Evolutionary conservation across 2,888 invertebrate genomes (phyloP).

Genomic region (Amiota minor): DNA sequence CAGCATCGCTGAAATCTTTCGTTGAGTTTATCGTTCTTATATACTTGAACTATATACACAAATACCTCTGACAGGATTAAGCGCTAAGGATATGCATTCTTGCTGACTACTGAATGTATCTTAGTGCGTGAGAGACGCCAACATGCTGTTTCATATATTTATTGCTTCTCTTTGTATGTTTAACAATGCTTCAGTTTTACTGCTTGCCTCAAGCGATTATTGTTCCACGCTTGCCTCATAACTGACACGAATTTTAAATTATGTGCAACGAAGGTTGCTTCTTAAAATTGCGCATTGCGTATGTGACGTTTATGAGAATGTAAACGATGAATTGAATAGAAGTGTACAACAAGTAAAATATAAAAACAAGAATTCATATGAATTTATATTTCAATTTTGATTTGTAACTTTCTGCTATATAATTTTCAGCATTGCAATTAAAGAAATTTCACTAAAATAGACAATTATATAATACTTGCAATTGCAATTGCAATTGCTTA

Average conservation of each 20-base stretch:
- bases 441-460: too few species aligned
- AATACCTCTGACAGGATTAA: slow-evolving; percentile 25
- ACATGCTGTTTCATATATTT: slow-evolving; percentile 22
- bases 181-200: slow-evolving; percentile 42
- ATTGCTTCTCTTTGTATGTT: slow-evolving; percentile 14
- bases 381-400: too few species aligned
- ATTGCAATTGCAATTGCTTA: too few species aligned
- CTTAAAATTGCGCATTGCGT: slow-evolving; percentile 26
- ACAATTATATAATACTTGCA: too few species aligned
- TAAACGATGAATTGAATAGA: not conserved
- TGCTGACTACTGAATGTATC: too few species aligned
- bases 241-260: slow-evolving; percentile 65
- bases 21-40: not conserved
- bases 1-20: not conserved
- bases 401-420: too few species aligned
- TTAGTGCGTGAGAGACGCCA: too few species aligned
- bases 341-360: not conserved
- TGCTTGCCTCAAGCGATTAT: slow-evolving; percentile 32
- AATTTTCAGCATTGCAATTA: too few species aligned
- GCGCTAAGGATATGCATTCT: not conserved
- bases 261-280: slow-evolving; percentile 38
- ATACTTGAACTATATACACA: slow-evolving; percentile 10
- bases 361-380: too few species aligned
- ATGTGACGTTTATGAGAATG: slow-evolving; percentile 18
- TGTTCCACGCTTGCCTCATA: slow-evolving; percentile 38